Evolutionary conservation across 2,888 invertebrate species (phyloP).

Genomic region (Drosophila acutilabella): DNA sequence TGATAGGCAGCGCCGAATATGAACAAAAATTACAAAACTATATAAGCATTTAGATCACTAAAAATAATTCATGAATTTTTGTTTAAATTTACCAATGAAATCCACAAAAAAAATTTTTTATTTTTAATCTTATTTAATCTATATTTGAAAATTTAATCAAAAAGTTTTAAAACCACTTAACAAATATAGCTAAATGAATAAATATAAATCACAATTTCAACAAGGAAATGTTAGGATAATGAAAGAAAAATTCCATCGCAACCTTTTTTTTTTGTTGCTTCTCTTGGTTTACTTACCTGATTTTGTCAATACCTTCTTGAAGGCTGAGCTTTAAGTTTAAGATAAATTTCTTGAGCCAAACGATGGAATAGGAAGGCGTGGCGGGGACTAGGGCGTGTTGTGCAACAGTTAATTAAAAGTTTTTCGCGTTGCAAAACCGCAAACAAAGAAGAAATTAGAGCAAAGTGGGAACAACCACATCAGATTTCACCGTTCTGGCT

Average conservation of each 20-base stretch:
- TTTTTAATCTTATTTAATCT: no score
- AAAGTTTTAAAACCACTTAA: no score
- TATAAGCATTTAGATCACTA: no score
- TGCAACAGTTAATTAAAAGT: conserved; percentile 80
- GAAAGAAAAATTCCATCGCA: neutral
- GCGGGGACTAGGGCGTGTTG: conserved; percentile 26
- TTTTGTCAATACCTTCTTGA: conserved; percentile 47
- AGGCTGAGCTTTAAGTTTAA: conserved; percentile 31
- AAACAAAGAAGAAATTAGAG: conserved; percentile 78
- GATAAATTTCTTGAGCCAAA: neutral
- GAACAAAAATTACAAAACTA: no score
- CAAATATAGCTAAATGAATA: no score
- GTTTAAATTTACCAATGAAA: no score
- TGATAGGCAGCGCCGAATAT: no score
- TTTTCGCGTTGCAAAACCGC: conserved; percentile 71
- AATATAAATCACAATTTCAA: no score
- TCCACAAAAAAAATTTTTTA: no score
- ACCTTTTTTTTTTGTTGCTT: conserved; percentile 10
- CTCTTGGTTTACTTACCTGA: conserved; percentile 12
- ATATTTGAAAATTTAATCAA: no score
- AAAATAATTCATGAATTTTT: no score
- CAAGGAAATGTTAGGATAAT: no score
- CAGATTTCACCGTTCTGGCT: conserved; percentile 4
- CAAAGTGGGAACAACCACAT: conserved; percentile 24
- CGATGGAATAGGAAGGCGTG: conserved; percentile 10